A percentile compares a stretch with the other conserved stretches of the same genome.
phyloP scores from a whole-genome alignment of 2,113 vertebrate species.

The Amphilophus citrinellus region DNA sequence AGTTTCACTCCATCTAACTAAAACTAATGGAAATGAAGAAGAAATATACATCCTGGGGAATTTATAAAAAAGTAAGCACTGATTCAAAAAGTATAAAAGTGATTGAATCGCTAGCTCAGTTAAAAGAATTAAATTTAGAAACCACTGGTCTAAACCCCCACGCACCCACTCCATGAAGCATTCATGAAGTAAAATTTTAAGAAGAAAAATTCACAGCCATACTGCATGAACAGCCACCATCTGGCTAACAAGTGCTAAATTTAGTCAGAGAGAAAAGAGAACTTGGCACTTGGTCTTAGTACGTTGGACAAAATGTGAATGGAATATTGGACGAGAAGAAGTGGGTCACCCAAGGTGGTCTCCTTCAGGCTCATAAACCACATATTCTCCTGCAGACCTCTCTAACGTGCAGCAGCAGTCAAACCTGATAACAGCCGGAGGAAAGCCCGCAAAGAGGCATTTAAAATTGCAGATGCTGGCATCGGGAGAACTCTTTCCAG shows the following conservation, averaged over 20 bases:
- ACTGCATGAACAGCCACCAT: neutral
- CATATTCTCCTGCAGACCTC: conserved; percentile 17
- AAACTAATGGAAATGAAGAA: neutral
- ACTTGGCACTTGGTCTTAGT: conserved; percentile 11
- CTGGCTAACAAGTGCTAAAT: conserved; percentile 9
- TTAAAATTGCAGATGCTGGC: conserved; percentile 23
- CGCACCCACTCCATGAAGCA: neutral
- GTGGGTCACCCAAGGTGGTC: conserved; percentile 51
- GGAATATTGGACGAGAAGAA: conserved; percentile 55
- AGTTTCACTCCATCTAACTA: neutral
- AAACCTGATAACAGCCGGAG: conserved; percentile 39
- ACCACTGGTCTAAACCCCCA: neutral
- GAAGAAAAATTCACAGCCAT: neutral
- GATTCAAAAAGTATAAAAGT: neutral
- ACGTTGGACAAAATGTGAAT: conserved; percentile 43
- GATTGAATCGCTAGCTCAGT: neutral
- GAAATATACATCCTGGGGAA: neutral
- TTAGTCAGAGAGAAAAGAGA: neutral
- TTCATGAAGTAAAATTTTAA: conserved; percentile 18
- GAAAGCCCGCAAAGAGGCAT: conserved; percentile 15
- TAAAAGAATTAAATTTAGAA: neutral
- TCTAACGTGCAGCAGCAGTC: conserved; percentile 17
- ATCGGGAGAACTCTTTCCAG: conserved; percentile 22
- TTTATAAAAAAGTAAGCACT: neutral
- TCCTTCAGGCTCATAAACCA: conserved; percentile 39